Percentiles rank a stretch among this genome's conserved stretches.
Conservation (phyloP, 2,113 vertebrate genomes). For the Xiphophorus couchianus region DNA sequence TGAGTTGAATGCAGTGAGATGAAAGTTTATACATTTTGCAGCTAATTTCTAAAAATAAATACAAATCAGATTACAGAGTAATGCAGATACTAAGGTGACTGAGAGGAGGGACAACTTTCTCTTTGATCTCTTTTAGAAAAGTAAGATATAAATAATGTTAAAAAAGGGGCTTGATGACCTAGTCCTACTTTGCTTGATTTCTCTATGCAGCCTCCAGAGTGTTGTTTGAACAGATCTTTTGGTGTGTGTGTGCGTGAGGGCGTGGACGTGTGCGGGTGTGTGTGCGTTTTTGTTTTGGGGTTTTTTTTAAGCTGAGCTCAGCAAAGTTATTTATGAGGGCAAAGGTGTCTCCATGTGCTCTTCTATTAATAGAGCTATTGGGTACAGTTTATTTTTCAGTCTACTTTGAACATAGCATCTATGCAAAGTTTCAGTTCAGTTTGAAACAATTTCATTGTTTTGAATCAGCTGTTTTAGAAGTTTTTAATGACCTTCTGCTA, state of each 20-base stretch:
- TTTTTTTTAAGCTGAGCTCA: neutral
- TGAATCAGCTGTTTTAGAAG: conserved; percentile 1
- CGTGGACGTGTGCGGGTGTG: no score
- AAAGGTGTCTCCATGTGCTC: neutral
- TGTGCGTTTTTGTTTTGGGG: no score
- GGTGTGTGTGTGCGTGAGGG: neutral
- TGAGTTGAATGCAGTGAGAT: no score
- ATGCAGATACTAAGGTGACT: no score
- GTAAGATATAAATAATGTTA: neutral
- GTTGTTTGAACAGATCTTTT: neutral
- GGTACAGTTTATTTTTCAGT: neutral
- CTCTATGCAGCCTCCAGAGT: neutral
- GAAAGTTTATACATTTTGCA: no score
- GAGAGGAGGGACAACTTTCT: neutral
- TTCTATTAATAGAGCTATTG: neutral
- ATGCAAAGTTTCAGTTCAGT: neutral
- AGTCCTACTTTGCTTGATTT: neutral
- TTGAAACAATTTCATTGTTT: neutral
- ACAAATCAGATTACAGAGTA: no score
- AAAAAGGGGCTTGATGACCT: neutral
- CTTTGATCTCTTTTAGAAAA: neutral
- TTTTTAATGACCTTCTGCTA: conserved; percentile 10
- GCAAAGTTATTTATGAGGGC: no score
- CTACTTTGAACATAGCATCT: conserved; percentile 6
- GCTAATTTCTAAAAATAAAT: no score